Evolutionary conservation across 1,140 invertebrate species (phyloP).

Genomic region (Drosophila nebulosa): DNA sequence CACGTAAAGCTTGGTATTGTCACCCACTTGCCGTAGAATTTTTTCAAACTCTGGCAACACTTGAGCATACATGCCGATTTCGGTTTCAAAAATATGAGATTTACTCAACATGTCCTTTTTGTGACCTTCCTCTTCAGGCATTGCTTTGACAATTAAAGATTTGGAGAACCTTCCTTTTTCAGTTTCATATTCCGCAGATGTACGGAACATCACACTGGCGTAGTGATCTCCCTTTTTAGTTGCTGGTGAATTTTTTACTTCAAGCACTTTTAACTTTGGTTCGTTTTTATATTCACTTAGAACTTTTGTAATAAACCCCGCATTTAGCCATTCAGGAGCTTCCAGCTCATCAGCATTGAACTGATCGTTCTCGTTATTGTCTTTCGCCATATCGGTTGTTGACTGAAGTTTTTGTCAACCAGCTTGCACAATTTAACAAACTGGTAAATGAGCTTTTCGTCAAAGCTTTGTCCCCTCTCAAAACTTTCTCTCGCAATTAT

Average conservation of each 20-base stretch:
- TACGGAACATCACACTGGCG: constrained; percentile 59
- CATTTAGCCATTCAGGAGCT: constrained; percentile 54
- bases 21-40: constrained; percentile 34
- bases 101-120: constrained; percentile 51
- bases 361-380: neutral
- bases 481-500: neutral
- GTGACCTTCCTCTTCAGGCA: constrained; percentile 49
- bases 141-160: constrained; percentile 59
- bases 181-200: constrained; percentile 17
- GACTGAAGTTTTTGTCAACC: neutral
- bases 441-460: neutral
- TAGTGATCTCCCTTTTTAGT: constrained; percentile 70
- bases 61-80: constrained; percentile 51
- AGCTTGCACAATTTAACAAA: neutral
- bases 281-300: constrained; percentile 28
- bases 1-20: constrained; percentile 31
- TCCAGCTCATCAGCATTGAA: constrained; percentile 64
- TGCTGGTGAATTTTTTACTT: constrained; percentile 50
- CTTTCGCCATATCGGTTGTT: constrained; percentile 7
- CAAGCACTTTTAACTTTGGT: constrained; percentile 23
- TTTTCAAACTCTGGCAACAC: constrained; percentile 48
- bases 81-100: constrained; percentile 42
- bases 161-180: neutral
- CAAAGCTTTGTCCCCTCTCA: neutral
- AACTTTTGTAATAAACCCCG: constrained; percentile 39